Evolutionary conservation across 2,113 vertebrate genomes (phyloP).

Genomic region (Microcebus murinus): DNA sequence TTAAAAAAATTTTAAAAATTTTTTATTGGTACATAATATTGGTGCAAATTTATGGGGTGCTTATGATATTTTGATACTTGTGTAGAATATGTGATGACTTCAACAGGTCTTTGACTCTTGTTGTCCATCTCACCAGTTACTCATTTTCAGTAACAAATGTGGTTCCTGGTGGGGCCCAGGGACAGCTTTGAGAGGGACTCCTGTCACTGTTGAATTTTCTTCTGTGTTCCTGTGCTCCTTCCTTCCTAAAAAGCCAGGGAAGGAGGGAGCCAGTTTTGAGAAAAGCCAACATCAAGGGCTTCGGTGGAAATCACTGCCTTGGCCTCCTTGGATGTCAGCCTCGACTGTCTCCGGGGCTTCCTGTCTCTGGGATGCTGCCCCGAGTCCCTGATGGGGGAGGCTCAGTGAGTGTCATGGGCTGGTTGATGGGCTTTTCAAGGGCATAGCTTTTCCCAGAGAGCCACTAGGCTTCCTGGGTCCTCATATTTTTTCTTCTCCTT

Average conservation of each 20-base stretch:
- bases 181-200: neutral
- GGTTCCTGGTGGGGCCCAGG: neutral
- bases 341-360: no score
- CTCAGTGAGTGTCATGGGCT: neutral
- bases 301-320: neutral
- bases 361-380: neutral
- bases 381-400: neutral
- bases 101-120: neutral
- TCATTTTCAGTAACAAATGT: neutral
- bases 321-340: neutral
- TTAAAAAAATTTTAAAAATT: no score
- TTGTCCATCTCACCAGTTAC: neutral
- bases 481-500: neutral
- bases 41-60: no score
- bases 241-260: neutral
- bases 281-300: neutral
- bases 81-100: neutral
- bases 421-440: neutral
- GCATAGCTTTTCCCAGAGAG: neutral
- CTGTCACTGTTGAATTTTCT: neutral
- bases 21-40: no score
- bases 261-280: neutral
- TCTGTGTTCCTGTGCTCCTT: neutral
- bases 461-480: neutral
- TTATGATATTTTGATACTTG: neutral